Base-by-base conservation (phyloP, 2,888 invertebrate genomes). In the Heteromurus nitidus region DNA sequence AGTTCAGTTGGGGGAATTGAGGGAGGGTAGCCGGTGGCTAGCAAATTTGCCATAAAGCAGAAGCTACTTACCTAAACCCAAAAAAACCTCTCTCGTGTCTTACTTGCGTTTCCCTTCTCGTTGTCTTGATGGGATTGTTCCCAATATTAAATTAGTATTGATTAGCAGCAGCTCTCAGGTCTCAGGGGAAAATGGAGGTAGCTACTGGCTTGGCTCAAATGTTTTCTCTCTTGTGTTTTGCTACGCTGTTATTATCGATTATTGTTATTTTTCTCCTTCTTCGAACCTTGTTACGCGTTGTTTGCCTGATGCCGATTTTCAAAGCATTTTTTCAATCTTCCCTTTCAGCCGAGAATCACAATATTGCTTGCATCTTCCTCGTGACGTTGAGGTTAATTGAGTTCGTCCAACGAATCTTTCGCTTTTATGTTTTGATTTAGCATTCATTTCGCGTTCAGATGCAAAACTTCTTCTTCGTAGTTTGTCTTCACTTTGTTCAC, bases 311-410 rank as follows among this genome's bases (percentile, higher is more conserved):
- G n/a, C 18, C 44, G 13, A 44, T n/a, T n/a, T 31, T 31, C 18
- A n/a, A 13, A 24, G 9, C 30, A 36, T 36, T 20, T 36, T 64
- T 3, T 11, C 42, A 36, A 18, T 13, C 42, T 31, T 42, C 20
- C 42, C 36, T 65, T 24, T 42, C 36, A 50, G 30, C 24, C 7
- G 3, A 26, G 20, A 5, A 60, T 26, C 16, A 3, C n/a, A n/a
- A n/a, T n/a, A n/a, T n/a, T 20, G 28, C 28, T 50, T 68, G 42
- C 42, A 16, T 70, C 42, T 36, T 55, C 13, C 47, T 76, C 76
- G 76, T 76, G 76, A 76, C 31, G 20, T 31, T 44, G 55, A 68
- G 76, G 76, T 76, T 76, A 76, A 76, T 76, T 68, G 76, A 69
- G 76, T 76, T 76, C 76, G 76, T 36, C 68, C 60, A 68, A 75